phyloP scores from a whole-genome alignment of 1,140 invertebrate species.

The Drosophila chauvacae region DNA sequence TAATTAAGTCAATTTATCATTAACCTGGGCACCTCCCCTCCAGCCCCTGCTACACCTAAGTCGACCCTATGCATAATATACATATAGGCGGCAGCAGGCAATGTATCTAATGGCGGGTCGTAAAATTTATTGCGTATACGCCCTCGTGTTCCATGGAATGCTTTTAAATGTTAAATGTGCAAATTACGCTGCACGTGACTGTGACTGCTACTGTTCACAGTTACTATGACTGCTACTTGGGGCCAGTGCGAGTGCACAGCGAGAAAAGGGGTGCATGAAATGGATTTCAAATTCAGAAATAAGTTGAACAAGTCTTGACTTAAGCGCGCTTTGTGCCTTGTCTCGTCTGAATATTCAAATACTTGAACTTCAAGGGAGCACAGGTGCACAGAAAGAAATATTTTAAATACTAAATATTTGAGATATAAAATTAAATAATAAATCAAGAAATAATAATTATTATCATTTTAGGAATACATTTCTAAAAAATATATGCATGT shows the following conservation, averaged over 20 bases:
- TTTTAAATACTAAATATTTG: background rate
- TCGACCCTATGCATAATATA: background rate
- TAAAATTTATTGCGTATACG: slow-evolving; percentile 82
- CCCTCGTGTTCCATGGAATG: slow-evolving; percentile 69
- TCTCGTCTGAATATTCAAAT: slow-evolving; percentile 1
- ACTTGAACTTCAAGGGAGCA: background rate
- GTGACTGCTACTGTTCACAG: slow-evolving; percentile 54
- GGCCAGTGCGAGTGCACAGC: slow-evolving; percentile 1
- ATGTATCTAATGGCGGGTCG: slow-evolving; percentile 77
- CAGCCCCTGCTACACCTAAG: background rate
- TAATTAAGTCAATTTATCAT: slow-evolving; percentile 83
- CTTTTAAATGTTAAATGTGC: slow-evolving; percentile 80
- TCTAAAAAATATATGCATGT: no score
- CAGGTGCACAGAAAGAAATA: background rate
- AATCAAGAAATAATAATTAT: background rate
- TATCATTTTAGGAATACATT: no score
- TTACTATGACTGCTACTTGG: slow-evolving; percentile 28
- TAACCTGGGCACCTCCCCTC: slow-evolving; percentile 48
- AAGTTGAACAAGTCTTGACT: background rate
- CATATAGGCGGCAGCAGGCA: slow-evolving; percentile 39
- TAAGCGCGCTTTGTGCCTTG: background rate
- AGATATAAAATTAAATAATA: background rate
- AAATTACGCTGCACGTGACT: slow-evolving; percentile 77
- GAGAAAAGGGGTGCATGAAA: background rate
- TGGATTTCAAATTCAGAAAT: background rate